A percentile compares a stretch with the other conserved stretches of the same genome.
phyloP scores from a whole-genome alignment of 2,888 invertebrate genomes.

The Hartigia nigra region DNA sequence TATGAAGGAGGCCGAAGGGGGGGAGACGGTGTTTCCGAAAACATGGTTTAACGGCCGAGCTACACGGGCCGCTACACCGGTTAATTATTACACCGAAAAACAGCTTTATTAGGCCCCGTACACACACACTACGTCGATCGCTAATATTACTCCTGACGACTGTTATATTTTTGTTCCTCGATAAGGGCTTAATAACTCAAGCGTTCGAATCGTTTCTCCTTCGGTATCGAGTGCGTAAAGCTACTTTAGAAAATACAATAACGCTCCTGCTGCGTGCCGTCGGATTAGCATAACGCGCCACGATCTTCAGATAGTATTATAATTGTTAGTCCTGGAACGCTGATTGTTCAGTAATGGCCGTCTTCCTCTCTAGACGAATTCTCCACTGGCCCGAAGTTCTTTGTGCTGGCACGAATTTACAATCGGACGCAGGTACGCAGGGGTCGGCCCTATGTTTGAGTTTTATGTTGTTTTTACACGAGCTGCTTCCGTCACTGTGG shows the following conservation, averaged over 20 bases:
- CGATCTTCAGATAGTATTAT: constrained; percentile 56
- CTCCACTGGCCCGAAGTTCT: not conserved
- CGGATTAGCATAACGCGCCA: constrained; percentile 52
- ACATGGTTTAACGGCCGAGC: constrained; percentile 7
- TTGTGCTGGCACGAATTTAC: not conserved
- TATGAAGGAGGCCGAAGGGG: not conserved
- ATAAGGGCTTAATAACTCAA: not conserved
- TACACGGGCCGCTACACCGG: not conserved
- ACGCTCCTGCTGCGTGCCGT: not conserved
- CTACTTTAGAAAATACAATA: not conserved
- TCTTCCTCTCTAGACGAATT: constrained; percentile 33
- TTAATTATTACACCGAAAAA: constrained; percentile 21
- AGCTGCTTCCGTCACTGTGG: not conserved
- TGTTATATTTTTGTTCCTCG: not conserved
- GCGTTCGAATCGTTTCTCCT: not conserved
- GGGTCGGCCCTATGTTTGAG: not conserved
- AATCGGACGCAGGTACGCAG: not conserved
- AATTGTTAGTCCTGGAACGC: constrained; percentile 56
- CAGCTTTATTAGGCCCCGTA: constrained; percentile 26
- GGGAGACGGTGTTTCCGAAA: not conserved
- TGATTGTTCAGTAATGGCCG: constrained; percentile 55
- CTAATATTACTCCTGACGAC: not conserved
- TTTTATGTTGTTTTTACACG: not conserved
- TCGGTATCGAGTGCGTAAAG: not conserved
- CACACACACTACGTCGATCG: not conserved